Evolutionary conservation across 2,797 vertebrate species (phyloP), one percentile per base, ranked within the genome.

Genomic region (Mallotus villosus): DNA sequence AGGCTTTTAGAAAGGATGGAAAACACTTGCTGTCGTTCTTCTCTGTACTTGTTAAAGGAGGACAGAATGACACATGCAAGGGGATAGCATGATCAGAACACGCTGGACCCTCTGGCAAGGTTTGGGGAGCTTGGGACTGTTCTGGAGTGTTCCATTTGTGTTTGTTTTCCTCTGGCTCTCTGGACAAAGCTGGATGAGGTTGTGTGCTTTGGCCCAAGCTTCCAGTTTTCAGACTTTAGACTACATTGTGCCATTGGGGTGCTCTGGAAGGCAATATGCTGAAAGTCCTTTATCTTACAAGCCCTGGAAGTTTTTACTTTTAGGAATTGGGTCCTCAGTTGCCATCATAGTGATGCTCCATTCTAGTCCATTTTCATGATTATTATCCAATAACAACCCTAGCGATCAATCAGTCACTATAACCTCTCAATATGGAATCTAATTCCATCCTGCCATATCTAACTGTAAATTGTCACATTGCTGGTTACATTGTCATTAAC

Each of bases 121-220:
- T 78, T 59, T 41, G 58, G 41, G 70, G 73, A 60, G 16, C 68
- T 80, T 69, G 32, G 68, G 63, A 34, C 66, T 71, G 69, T 78
- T 77, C 21, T 71, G 65, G 6, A 22, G 61, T 64, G 63, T 82
- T 81, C 1, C 0, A 22, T 77, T 80, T 73, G 68, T 87, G 86
- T 87, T 86, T 85, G 76, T 83, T 85, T 87, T 85, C 77, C 62
- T 58, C 63, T 27, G 65, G 72, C 72, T 78, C 74, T 67, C 76
- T 72, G 70, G 70, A 76, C 74, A 72, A 78, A 62, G 68, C 67
- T 80, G 80, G 70, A 72, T 46, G 72, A 71, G 58, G 67, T 64
- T 89, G 85, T 86, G 75, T 87, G 78, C 75, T 11, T 83, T 89
- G 87, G 88, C 85, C 19, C 65, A 24, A n/a, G 21, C 64, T 57